Evolutionary conservation across 2,113 vertebrate species (phyloP).

Genomic region (Pardalotus punctatus): DNA sequence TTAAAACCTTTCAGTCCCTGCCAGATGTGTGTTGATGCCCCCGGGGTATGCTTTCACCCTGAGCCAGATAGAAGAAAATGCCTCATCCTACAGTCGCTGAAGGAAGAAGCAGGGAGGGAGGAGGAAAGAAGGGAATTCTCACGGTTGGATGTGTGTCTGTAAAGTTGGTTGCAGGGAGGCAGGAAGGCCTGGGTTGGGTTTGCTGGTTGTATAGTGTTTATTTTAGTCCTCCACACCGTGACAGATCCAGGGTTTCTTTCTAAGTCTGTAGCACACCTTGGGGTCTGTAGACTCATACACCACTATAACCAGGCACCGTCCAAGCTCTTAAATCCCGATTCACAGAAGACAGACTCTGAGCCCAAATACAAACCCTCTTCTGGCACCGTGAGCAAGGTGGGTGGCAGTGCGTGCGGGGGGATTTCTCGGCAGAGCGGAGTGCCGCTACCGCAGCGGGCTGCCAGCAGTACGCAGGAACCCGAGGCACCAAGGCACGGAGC

Average conservation of each 20-base stretch:
- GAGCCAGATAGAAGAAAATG: not conserved
- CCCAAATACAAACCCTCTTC: not conserved
- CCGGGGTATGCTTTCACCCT: slow-evolving; percentile 56
- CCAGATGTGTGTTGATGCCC: slow-evolving; percentile 54
- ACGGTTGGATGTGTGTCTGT: not conserved
- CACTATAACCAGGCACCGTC: not conserved
- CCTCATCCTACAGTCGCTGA: slow-evolving; percentile 16
- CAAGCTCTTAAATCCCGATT: not conserved
- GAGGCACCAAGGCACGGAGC: not conserved
- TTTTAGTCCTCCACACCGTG: not conserved
- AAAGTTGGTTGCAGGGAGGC: not conserved
- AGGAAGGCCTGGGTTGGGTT: not conserved
- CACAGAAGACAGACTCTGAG: not conserved
- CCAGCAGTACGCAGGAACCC: not conserved
- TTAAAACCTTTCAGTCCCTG: slow-evolving; percentile 41
- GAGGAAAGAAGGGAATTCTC: not conserved
- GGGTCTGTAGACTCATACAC: not conserved
- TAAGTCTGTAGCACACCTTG: not conserved
- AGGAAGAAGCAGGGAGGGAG: not conserved
- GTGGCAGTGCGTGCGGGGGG: not conserved
- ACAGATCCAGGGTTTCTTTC: not conserved
- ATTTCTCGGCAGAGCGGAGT: not conserved
- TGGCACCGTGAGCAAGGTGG: not conserved
- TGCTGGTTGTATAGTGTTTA: not conserved
- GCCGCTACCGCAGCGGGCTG: not conserved